Evolutionary conservation across 2,113 vertebrate genomes (phyloP), one percentile per base, ranked within the genome.

Genomic region (Percopsis transmontana): DNA sequence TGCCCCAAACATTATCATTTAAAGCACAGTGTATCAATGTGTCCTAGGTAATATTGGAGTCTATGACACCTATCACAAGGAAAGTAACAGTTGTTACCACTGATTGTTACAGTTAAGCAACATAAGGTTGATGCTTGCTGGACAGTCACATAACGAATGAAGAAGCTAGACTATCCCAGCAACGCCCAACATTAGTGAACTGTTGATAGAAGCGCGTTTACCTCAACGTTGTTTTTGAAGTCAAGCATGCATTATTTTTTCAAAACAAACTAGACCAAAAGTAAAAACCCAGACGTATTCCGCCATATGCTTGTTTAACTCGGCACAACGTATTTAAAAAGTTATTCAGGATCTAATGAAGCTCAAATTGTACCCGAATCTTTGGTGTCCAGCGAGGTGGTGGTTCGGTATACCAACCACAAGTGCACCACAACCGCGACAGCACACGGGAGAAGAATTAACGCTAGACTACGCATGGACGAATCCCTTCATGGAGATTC

Each of bases 381-480:
- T 41, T 79, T 69, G 80, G 69, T 72, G 76, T 90, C 90, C 90
- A 59, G 68, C 81, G 88, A 80, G 58, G 72, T 66, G 69, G 84
- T 83, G 77, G 68, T 79, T 84, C 87, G 83, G 66, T 80, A 79
- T 59, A 92, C 82, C 91, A 93, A 89, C 94, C 94, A 96, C 88
- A 95, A 91, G 92, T 96, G 96, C 88, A 96, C 87, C 89, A 92
- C 91, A 72, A 94, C 93, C 91, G 93, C 96, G 86, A 96, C 77
- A 79, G 92, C 93, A 89, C 95, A 96, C 84, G 95, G 93, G 75
- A 93, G 90, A 87, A 93, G 69, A 81, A 93, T 70, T 88, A 94
- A 90, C 80, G 93, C 88, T 88, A 93, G 92, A 88, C 92, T 95
- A 90, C 94, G 94, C 96, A 96, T 96, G 93, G 95, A 95, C 91